phyloP scores from a whole-genome alignment of 2,113 vertebrate genomes.

The Tragulus kanchil region DNA sequence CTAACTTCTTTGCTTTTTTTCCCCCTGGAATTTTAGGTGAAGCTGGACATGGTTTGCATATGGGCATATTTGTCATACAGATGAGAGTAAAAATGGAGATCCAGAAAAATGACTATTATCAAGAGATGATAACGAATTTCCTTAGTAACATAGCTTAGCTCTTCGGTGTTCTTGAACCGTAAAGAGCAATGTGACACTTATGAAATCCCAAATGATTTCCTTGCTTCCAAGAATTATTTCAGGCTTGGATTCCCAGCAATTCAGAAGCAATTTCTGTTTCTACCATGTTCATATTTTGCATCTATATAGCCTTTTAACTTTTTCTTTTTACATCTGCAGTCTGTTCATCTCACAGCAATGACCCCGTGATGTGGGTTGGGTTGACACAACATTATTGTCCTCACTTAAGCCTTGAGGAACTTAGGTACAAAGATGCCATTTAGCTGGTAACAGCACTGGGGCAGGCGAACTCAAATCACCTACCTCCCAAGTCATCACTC shows the following conservation, averaged over 20 bases:
- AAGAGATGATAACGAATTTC: conserved; percentile 46
- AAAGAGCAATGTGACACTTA: conserved; percentile 71
- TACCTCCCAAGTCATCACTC: neutral
- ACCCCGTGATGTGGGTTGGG: neutral
- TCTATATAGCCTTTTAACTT: conserved; percentile 30
- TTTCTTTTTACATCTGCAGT: conserved; percentile 5
- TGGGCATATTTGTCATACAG: neutral
- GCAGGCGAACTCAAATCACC: neutral
- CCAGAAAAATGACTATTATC: conserved; percentile 46
- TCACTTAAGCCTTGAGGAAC: neutral
- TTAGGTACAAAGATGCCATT: neutral
- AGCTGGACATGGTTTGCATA: neutral
- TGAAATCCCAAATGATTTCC: conserved; percentile 70
- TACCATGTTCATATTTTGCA: conserved; percentile 58
- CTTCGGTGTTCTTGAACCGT: conserved; percentile 59
- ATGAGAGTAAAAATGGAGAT: conserved; percentile 57
- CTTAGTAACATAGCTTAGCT: conserved; percentile 59
- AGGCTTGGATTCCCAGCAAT: conserved; percentile 71
- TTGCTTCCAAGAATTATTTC: conserved; percentile 73
- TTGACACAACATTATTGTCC: neutral
- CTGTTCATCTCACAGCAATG: conserved; percentile 5
- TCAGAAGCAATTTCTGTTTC: conserved; percentile 74
- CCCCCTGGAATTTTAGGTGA: neutral
- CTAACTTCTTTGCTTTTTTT: neutral
- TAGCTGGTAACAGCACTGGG: neutral